These are phyloP conservation scores for Phrynosoma platyrhinos DNA, from an alignment of 2,113 vertebrate species.

Conservation along the genomic window DNA sequence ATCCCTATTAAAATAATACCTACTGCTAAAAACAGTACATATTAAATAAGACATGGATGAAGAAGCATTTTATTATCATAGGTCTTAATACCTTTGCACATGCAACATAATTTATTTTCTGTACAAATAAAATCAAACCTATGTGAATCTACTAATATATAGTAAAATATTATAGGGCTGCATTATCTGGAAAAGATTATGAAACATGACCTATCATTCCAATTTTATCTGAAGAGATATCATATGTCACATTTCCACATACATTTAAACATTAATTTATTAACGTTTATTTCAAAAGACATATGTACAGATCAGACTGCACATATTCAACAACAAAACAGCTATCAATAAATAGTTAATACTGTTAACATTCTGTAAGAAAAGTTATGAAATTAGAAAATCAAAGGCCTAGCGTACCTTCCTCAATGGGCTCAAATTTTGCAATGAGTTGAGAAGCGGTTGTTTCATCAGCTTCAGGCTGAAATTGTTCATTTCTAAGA, in stretches of 20 bases:
- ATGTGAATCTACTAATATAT: too few relatives aligned
- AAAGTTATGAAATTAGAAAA: background rate
- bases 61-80: too few relatives aligned
- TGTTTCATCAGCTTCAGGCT: background rate
- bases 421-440: slow-evolving; percentile 78
- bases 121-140: too few relatives aligned
- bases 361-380: background rate
- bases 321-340: background rate
- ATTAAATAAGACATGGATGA: too few relatives aligned
- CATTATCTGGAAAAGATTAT: background rate
- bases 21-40: too few relatives aligned
- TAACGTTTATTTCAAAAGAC: too few relatives aligned
- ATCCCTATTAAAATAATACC: too few relatives aligned
- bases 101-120: too few relatives aligned
- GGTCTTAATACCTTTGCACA: too few relatives aligned
- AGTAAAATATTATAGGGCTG: too few relatives aligned
- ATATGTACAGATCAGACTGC: background rate
- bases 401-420: slow-evolving; percentile 68
- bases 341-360: background rate
- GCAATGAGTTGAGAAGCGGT: slow-evolving; percentile 67
- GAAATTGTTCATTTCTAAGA: slow-evolving; percentile 71
- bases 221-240: background rate
- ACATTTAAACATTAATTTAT: background rate
- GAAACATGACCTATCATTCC: background rate
- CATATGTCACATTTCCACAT: background rate